A percentile compares a stretch with the other conserved stretches of the same genome.
These are phyloP conservation scores for Dyspetes luteomarginatus DNA, from an alignment of 2,888 invertebrate genomes.

Conservation along the genomic window DNA sequence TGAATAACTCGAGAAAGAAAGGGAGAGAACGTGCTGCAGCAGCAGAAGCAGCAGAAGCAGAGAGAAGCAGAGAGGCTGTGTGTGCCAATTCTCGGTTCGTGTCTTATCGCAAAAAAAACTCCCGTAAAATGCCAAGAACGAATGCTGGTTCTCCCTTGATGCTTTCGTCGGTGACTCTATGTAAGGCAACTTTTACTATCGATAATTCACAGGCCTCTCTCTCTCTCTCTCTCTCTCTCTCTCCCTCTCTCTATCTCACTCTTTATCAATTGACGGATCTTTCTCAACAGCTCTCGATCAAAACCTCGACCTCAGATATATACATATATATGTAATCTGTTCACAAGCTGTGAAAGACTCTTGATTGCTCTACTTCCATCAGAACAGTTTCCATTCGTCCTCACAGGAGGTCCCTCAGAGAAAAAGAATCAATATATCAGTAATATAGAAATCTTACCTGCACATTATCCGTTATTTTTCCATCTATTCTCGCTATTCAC, in stretches of 20 bases:
- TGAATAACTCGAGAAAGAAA: not conserved
- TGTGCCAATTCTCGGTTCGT: slow-evolving; percentile 56
- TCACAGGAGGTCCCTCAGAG: not conserved
- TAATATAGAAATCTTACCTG: not conserved
- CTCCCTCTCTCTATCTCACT: not conserved
- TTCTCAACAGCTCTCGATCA: slow-evolving; percentile 37
- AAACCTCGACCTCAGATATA: slow-evolving; percentile 54
- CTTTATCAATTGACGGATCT: slow-evolving; percentile 34
- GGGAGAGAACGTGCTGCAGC: slow-evolving; percentile 1
- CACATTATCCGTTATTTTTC: slow-evolving; percentile 34
- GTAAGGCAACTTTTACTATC: slow-evolving; percentile 11
- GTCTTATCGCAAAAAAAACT: slow-evolving; percentile 54
- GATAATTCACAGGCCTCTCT: slow-evolving; percentile 23
- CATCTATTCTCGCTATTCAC: slow-evolving; percentile 4
- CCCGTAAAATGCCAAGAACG: slow-evolving; percentile 34
- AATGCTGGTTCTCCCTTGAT: slow-evolving; percentile 43
- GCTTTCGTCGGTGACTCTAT: slow-evolving; percentile 28
- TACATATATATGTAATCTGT: slow-evolving; percentile 25
- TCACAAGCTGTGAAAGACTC: not conserved
- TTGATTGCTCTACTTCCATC: slow-evolving; percentile 16
- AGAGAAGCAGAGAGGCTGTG: not conserved
- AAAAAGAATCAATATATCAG: not conserved
- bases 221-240: too few species aligned
- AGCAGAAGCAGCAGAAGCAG: slow-evolving; percentile 8
- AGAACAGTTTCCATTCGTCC: slow-evolving; percentile 1